phyloP scores from a whole-genome alignment of 2,888 invertebrate genomes.

The Melinaea marsaeus region DNA sequence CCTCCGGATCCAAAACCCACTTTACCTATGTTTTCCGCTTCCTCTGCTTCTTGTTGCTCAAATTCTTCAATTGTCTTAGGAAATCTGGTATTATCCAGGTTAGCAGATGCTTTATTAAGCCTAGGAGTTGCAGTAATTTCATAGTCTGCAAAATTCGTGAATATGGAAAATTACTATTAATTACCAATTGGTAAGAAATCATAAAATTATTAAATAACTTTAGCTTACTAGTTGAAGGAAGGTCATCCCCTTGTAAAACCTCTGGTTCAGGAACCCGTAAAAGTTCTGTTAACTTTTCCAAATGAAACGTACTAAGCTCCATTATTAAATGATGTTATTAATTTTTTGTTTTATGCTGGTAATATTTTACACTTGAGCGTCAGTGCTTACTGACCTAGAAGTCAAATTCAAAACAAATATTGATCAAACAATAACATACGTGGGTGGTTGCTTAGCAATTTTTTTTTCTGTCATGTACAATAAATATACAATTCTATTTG shows the following conservation, averaged over 20 bases:
- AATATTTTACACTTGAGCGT: not conserved
- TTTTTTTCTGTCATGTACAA: not conserved
- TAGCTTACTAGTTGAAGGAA: conserved; percentile 48
- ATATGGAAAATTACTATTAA: not conserved
- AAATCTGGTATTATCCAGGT: conserved; percentile 33
- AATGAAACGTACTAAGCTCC: conserved; percentile 51
- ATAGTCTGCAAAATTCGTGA: conserved; percentile 41
- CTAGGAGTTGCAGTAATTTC: conserved; percentile 59
- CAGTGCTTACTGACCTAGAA: not conserved
- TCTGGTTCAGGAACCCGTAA: conserved; percentile 64
- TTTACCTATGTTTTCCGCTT: conserved; percentile 64
- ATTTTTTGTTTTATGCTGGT: not conserved
- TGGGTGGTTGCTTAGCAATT: not conserved
- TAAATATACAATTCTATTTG: not conserved
- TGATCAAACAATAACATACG: not conserved
- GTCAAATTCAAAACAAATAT: not conserved
- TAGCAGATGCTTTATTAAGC: conserved; percentile 36
- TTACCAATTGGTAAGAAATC: not conserved
- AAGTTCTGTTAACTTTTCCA: conserved; percentile 57
- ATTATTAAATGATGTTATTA: conserved; percentile 32
- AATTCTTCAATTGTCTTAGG: conserved; percentile 68
- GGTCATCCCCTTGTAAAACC: conserved; percentile 63
- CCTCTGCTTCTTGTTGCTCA: conserved; percentile 72
- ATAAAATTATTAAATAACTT: not conserved
- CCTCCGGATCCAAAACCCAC: conserved; percentile 75